Conservation (phyloP, 2,797 vertebrate genomes). For the Cirrhinus molitorella region DNA sequence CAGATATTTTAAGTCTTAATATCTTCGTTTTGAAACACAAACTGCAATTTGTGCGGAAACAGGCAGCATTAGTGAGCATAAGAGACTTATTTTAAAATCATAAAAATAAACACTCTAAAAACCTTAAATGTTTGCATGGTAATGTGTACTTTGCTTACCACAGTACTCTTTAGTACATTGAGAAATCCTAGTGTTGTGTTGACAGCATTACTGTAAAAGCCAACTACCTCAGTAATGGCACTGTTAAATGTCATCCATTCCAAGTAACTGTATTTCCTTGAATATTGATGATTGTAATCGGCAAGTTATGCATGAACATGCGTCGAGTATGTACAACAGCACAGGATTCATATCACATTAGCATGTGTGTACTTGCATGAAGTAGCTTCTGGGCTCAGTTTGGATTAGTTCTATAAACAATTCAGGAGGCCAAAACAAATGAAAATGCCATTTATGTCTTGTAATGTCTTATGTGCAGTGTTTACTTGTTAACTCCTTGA, state of each 20-base stretch:
- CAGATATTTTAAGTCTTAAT: too few relatives aligned
- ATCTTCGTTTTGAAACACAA: too few relatives aligned
- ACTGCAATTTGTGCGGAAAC: too few relatives aligned
- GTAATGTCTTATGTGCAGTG: neutral
- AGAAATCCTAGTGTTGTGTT: neutral
- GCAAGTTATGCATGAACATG: neutral
- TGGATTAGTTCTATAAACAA: constrained; percentile 1
- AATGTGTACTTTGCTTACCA: neutral
- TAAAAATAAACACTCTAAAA: neutral
- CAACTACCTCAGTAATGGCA: neutral
- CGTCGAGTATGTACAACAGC: neutral
- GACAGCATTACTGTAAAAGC: neutral
- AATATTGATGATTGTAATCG: neutral
- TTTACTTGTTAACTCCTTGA: neutral
- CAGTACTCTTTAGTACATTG: neutral
- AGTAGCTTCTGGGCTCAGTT: neutral
- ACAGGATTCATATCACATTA: neutral
- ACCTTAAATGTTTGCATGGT: neutral
- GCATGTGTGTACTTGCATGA: neutral
- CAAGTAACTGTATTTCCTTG: neutral
- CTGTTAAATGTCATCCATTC: neutral
- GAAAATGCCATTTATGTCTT: neutral
- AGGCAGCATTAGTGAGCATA: neutral
- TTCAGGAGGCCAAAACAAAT: neutral
- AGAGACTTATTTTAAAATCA: neutral